A percentile compares a stretch with the other conserved stretches of the same genome.
Conservation (phyloP, 1,140 invertebrate species). For the Aphaenogaster ashmeadi region DNA sequence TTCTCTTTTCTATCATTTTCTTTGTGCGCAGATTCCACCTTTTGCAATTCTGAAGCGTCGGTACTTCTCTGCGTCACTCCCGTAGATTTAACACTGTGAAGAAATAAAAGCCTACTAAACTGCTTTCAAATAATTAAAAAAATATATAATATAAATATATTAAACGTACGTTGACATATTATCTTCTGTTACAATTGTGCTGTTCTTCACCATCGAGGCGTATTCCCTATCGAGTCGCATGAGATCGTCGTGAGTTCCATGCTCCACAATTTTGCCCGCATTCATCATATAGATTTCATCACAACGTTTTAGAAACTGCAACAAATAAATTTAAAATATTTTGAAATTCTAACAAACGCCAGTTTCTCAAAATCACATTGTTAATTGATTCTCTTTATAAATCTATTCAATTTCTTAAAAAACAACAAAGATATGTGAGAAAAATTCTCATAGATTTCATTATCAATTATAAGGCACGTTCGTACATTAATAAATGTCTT, state of each 20-base stretch:
- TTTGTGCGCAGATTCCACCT: not conserved
- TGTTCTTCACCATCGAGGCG: slow-evolving; percentile 80
- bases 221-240: slow-evolving; percentile 90
- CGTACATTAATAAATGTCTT: not conserved
- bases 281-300: slow-evolving; percentile 89
- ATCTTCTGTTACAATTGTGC: slow-evolving; percentile 36
- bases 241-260: slow-evolving; percentile 90
- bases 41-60: not conserved
- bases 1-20: slow-evolving; percentile 34
- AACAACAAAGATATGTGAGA: not conserved
- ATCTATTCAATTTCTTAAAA: not conserved
- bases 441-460: not conserved
- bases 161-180: slow-evolving; percentile 11
- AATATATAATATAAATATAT: not conserved
- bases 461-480: not conserved
- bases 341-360: not conserved
- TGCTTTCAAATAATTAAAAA: not conserved
- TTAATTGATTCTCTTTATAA: not conserved
- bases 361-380: not conserved
- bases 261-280: slow-evolving; percentile 90
- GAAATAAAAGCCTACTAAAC: not conserved
- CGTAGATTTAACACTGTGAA: slow-evolving; percentile 1
- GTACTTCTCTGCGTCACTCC: not conserved
- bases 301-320: slow-evolving; percentile 88
- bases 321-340: slow-evolving; percentile 26